Evolutionary conservation across 2,113 vertebrate species (phyloP), one percentile per base, ranked within the genome.

Genomic region (Lethenteron camtschaticum): DNA sequence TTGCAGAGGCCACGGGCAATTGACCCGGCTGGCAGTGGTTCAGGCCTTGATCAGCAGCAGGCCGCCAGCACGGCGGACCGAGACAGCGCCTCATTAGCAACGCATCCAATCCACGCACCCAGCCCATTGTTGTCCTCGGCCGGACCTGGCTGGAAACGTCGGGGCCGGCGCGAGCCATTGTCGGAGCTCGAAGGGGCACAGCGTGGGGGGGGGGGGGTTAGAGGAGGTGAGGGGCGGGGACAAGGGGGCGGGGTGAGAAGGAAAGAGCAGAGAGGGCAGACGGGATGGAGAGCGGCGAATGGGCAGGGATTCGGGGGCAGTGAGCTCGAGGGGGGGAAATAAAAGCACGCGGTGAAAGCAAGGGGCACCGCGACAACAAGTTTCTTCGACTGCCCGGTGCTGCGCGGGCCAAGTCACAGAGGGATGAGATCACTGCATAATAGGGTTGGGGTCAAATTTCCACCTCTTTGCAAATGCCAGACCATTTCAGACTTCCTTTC

Each of bases 401-500:
- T 24, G 63, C 41, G 41, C 41, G 63, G n/a, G n/a, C 24, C 63
- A 16, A 66, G 9, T 66, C 63, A n/a, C n/a, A 66, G 63, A 66
- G 63, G 63, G n/a, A 66, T 16, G 63, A 66, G 63, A 66, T 66
- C 24, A 66, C 63, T n/a, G n/a, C 63, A 24, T 66, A 66, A 66
- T 66, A 66, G 24, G 63, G 41, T 24, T 11, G 63, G 63, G 63
- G 63, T 66, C 63, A 66, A 16, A 24, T 66, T 66, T 66, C 63
- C n/a, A 66, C n/a, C 41, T n/a, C 63, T 66, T 24, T 24, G 24
- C 63, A 66, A 66, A 66, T 24, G n/a, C 63, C 63, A 66, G 63
- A 66, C 24, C 63, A n/a, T n/a, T 24, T 66, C n/a, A n/a, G 63
- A 66, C 63, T 66, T 66, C 63, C 63, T 66, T 66, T 66, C 41